phyloP scores from a whole-genome alignment of 2,888 invertebrate genomes.

The Cryptophagus acutangulus region DNA sequence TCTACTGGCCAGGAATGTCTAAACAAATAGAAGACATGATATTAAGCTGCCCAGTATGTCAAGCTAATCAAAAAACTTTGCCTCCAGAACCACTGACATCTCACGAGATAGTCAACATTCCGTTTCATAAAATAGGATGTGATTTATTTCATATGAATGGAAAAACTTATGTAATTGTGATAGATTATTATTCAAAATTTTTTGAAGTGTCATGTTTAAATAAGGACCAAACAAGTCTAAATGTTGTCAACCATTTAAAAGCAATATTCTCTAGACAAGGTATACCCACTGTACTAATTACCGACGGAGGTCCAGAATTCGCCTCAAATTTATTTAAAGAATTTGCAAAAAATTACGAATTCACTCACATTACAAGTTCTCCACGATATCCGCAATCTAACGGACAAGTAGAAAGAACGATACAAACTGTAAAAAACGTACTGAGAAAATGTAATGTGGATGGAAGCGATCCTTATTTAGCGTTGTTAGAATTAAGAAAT shows the following conservation, averaged over 20 bases:
- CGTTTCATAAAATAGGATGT: conserved; percentile 1
- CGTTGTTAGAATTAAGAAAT: conserved; percentile 19
- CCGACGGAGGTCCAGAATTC: conserved; percentile 16
- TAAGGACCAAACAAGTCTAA: conserved; percentile 5
- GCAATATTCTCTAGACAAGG: conserved; percentile 18
- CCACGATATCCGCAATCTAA: conserved; percentile 17
- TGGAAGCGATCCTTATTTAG: conserved; percentile 22
- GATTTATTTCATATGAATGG: not conserved
- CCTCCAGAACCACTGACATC: conserved; percentile 1
- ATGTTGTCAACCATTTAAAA: conserved; percentile 14
- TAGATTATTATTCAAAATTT: not conserved
- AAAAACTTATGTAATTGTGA: not conserved
- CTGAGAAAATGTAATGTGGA: conserved; percentile 18
- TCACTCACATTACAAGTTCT: conserved; percentile 12
- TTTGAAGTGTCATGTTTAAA: conserved; percentile 9
- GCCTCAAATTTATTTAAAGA: conserved; percentile 11
- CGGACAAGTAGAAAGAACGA: conserved; percentile 18
- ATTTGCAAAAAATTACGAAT: conserved; percentile 15
- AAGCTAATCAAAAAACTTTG: not conserved
- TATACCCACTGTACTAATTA: conserved; percentile 18
- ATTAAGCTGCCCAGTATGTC: too few relatives aligned
- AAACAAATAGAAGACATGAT: conserved; percentile 10
- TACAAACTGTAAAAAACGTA: conserved; percentile 24
- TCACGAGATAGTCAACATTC: not conserved
- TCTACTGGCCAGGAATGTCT: conserved; percentile 9